phyloP scores from a whole-genome alignment of 2,888 invertebrate species.

The Harmothoe impar region DNA sequence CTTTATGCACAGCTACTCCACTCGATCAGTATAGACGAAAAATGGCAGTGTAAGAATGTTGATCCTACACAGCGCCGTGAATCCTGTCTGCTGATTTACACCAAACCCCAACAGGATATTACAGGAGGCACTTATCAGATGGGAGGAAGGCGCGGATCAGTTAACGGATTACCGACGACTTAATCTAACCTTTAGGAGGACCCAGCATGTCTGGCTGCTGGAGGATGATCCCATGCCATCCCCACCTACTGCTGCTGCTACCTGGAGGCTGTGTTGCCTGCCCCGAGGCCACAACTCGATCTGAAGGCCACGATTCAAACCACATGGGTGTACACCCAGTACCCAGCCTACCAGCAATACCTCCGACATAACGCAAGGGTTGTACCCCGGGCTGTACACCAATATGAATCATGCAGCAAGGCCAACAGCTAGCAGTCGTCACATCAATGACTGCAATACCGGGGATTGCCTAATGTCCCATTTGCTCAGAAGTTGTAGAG shows the following conservation, averaged over 20 bases:
- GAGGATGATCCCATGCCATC: background rate
- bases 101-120: background rate
- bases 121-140: background rate
- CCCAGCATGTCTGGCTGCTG: conserved; percentile 24
- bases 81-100: background rate
- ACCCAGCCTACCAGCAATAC: background rate
- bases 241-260: background rate
- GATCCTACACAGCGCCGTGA: background rate
- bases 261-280: background rate
- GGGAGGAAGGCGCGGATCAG: background rate
- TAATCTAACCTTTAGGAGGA: conserved; percentile 39
- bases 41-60: too few species aligned
- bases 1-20: too few species aligned
- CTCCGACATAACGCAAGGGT: background rate
- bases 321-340: background rate
- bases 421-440: background rate
- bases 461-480: too few species aligned
- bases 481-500: too few species aligned
- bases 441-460: background rate
- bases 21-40: too few species aligned
- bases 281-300: conserved; percentile 20
- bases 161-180: background rate
- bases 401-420: conserved; percentile 5
- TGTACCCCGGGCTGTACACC: background rate
- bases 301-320: conserved; percentile 8